Evolutionary conservation across 2,797 vertebrate species (phyloP), one percentile per base, ranked within the genome.

Genomic region (Cetoscarus ocellatus): DNA sequence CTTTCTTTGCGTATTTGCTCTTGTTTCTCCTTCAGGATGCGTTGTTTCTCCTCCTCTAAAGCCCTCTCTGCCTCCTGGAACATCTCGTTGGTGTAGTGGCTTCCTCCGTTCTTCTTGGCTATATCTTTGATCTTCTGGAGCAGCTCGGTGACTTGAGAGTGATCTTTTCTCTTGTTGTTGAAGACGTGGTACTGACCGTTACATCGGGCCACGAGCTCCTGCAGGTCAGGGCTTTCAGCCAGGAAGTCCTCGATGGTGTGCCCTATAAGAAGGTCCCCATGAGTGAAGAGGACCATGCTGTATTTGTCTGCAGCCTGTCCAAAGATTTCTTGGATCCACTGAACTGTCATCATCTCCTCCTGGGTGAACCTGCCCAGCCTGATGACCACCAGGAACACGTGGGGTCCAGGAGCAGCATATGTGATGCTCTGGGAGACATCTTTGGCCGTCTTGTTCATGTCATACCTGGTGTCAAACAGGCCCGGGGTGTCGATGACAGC

Each of bases 41-140:
- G 49, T 36, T 56, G 50, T 72, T 56, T 67, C 17, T 71, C 14
- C 53, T 54, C 38, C 10, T 67, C 40, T 0, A 62, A 3, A 0
- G 0, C 5, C 19, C 50, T 75, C 49, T 56, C 40, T 0, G 72
- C 67, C 19, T 67, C 50, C 39, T 71, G 63, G 44, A 80, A 75
- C 63, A 80, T 75, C 8, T 67, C 1, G 5, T 27, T 80, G 59
- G 77, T 80, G 27, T 27, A 27, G 27, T 27, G 27, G 27, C 4
- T 27, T 27, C 27, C 27, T 27, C 27, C 27, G 27, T 27, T 27
- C 27, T 27, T 27, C 27, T 27, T 27, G 27, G 4, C 27, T 27
- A 27, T 27, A 27, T 27, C 27, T 62, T 50, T 56, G 65, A 73
- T 65, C 76, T 73, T 79, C 55, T 69, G 54, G 18, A 78, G 19